Conservation (phyloP, 2,888 invertebrate species). For the Patella depressa region DNA sequence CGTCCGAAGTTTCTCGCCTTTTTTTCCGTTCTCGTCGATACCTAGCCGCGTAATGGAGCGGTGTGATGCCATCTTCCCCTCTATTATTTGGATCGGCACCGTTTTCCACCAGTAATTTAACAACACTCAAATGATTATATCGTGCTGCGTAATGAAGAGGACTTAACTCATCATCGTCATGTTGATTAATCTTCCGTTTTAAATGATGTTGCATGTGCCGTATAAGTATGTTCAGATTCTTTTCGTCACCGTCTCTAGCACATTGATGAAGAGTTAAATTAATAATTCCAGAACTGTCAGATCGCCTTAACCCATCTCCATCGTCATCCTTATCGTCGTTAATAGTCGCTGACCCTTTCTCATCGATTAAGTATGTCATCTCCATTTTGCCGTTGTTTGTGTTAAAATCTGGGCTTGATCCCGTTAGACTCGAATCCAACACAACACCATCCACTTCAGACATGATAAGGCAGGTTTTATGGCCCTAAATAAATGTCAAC, state of each 20-base stretch:
- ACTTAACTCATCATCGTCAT: conserved; percentile 69
- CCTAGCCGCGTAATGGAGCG: conserved; percentile 72
- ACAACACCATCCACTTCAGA: too few species aligned
- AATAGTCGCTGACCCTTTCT: conserved; percentile 17
- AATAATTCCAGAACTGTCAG: conserved; percentile 37
- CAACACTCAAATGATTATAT: conserved; percentile 69
- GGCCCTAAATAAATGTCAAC: too few species aligned
- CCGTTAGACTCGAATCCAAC: too few species aligned
- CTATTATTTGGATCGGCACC: conserved; percentile 70
- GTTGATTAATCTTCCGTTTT: conserved; percentile 65
- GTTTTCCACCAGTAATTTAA: conserved; percentile 67
- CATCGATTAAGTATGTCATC: conserved; percentile 28
- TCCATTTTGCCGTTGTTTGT: conserved; percentile 23
- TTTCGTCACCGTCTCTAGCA: conserved; percentile 68
- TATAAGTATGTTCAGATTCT: conserved; percentile 58
- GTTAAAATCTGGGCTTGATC: too few species aligned
- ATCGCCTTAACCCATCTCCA: conserved; percentile 19
- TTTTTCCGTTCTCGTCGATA: conserved; percentile 56
- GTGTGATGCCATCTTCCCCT: conserved; percentile 71
- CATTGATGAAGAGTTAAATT: conserved; percentile 58
- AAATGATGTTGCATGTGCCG: conserved; percentile 48
- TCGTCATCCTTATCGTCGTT: neutral
- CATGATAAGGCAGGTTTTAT: too few species aligned
- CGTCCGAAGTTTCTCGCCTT: conserved; percentile 24
- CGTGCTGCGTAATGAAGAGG: conserved; percentile 73